phyloP scores from a whole-genome alignment of 2,888 invertebrate genomes.

The Eupithecia centaureata region DNA sequence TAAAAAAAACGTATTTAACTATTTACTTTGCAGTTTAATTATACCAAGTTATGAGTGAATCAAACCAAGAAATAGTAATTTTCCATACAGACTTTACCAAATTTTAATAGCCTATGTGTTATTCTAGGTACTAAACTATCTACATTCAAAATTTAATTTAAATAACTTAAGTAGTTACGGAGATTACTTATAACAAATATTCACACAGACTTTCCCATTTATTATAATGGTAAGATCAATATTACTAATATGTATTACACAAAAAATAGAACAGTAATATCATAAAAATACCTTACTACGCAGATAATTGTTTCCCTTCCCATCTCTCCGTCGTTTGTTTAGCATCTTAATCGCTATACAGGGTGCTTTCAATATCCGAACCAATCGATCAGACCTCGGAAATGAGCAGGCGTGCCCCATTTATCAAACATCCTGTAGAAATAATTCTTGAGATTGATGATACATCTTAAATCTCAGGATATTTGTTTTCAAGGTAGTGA shows the following conservation, averaged over 20 bases:
- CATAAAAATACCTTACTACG: background rate
- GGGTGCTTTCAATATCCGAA: conserved; percentile 47
- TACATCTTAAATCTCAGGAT: conserved; percentile 28
- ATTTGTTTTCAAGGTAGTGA: conserved; percentile 23
- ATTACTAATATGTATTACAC: background rate
- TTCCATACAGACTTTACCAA: too few species aligned
- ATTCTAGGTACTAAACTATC: too few species aligned
- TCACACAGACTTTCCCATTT: too few species aligned
- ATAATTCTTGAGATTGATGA: conserved; percentile 34
- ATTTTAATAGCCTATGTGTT: too few species aligned
- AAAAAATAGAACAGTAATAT: background rate
- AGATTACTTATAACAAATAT: too few species aligned
- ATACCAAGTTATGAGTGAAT: too few species aligned
- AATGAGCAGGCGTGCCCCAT: conserved; percentile 45
- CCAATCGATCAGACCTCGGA: conserved; percentile 47
- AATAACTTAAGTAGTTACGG: too few species aligned
- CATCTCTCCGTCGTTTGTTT: conserved; percentile 14
- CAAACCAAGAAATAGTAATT: too few species aligned
- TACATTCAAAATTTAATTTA: too few species aligned
- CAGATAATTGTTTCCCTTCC: background rate
- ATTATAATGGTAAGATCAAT: too few species aligned
- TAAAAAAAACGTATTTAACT: too few species aligned
- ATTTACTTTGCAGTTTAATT: too few species aligned
- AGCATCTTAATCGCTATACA: conserved; percentile 31
- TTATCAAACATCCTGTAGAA: conserved; percentile 50